phyloP scores from a whole-genome alignment of 30 jellyfish, hydroid and myxozoan genomes.

The Catostylus mosaicus region DNA sequence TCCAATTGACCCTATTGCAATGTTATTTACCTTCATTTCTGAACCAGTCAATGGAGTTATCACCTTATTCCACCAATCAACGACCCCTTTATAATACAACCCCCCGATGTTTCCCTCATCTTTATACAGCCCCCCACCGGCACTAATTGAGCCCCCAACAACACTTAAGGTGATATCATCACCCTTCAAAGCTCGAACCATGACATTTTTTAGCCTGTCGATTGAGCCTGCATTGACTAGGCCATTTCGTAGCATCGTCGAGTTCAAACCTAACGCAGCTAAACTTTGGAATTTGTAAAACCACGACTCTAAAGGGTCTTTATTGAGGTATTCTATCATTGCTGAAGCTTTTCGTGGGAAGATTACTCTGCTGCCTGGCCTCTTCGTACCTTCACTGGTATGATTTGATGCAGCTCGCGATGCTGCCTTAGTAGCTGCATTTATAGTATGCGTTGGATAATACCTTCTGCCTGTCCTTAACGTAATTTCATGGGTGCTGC shows the following conservation, averaged over 20 bases:
- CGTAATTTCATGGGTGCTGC: not conserved
- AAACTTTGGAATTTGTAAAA: conserved; percentile 78
- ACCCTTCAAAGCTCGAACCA: conserved; percentile 94
- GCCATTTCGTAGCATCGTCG: conserved; percentile 94
- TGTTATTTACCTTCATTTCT: conserved; percentile 88
- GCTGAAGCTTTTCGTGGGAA: conserved; percentile 93
- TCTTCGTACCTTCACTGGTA: not conserved
- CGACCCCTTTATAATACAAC: conserved; percentile 92
- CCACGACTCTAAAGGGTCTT: conserved; percentile 98
- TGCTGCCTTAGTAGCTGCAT: not conserved
- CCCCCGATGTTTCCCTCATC: conserved; percentile 97
- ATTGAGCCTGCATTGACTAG: conserved; percentile 94
- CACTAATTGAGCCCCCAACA: conserved; percentile 99
- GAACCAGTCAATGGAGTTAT: conserved; percentile 97
- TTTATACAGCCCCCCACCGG: conserved; percentile 99
- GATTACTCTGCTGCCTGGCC: conserved; percentile 37
- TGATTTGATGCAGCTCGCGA: not conserved
- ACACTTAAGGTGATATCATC: conserved; percentile 87
- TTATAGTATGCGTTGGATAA: not conserved
- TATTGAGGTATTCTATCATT: conserved; percentile 85
- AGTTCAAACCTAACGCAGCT: conserved; percentile 80
- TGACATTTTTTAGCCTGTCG: conserved; percentile 87
- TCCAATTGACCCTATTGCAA: conserved; percentile 98
- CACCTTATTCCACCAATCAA: conserved; percentile 98
- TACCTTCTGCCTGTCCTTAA: conserved; percentile 2